phyloP scores from a whole-genome alignment of 2,888 invertebrate genomes.

The Ametastegia equiseti region DNA sequence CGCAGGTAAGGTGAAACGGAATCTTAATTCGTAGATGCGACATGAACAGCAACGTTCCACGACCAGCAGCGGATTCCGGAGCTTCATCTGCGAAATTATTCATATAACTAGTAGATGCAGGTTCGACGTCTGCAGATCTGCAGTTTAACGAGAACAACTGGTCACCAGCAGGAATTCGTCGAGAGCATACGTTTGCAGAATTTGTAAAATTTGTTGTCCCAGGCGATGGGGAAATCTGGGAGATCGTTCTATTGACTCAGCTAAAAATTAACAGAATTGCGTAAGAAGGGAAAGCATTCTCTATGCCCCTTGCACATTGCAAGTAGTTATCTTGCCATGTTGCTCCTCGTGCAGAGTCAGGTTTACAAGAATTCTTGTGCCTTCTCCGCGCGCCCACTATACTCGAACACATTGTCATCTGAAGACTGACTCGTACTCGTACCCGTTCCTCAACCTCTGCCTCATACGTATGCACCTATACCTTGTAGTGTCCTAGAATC shows the following conservation, averaged over 20 bases:
- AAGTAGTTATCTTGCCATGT: background rate
- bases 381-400: background rate
- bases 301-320: background rate
- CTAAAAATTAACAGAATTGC: background rate
- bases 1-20: slow-evolving; percentile 27
- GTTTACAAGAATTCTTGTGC: background rate
- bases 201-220: background rate
- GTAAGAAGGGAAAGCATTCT: background rate
- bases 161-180: background rate
- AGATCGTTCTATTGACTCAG: background rate
- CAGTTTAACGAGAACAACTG: background rate
- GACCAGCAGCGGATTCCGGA: background rate
- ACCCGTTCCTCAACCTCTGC: background rate
- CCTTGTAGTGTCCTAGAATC: background rate
- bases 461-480: background rate
- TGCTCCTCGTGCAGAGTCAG: slow-evolving; percentile 13
- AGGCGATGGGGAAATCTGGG: background rate
- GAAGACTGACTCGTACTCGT: slow-evolving; percentile 20
- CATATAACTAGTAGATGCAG: background rate
- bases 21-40: background rate
- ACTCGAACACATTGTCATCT: slow-evolving; percentile 1
- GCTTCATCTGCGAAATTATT: background rate
- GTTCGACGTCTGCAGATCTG: background rate
- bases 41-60: background rate
- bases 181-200: background rate